Evolutionary conservation across 2,888 invertebrate genomes (phyloP).

Genomic region (Adelognathus sp.): DNA sequence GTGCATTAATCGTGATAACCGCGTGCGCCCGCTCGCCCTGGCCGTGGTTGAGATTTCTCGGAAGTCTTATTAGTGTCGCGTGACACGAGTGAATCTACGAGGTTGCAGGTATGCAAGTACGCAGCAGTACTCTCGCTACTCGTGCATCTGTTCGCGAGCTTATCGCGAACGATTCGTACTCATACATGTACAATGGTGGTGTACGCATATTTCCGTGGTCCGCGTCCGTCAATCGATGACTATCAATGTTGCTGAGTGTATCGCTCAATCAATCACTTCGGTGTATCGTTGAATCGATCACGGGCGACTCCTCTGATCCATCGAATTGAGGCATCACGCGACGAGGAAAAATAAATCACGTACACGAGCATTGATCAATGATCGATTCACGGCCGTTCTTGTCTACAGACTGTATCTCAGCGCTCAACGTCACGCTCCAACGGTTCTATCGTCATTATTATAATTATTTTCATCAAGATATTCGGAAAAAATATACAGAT

Average conservation of each 20-base stretch:
- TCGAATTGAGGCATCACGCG: neutral
- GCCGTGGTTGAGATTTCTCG: conserved; percentile 49
- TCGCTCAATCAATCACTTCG: conserved; percentile 6
- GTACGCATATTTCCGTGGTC: neutral
- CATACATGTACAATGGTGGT: too few relatives aligned
- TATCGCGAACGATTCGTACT: neutral
- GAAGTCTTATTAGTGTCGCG: conserved; percentile 51
- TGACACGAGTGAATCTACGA: conserved; percentile 29
- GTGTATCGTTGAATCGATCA: conserved; percentile 1
- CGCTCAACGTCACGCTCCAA: too few relatives aligned
- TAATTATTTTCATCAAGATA: too few relatives aligned
- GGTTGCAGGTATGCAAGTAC: conserved; percentile 24
- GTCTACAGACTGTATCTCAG: too few relatives aligned
- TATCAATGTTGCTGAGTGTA: conserved; percentile 17
- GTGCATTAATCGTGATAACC: conserved; percentile 3
- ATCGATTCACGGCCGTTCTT: conserved; percentile 9
- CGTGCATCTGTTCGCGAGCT: neutral
- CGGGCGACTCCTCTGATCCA: conserved; percentile 3
- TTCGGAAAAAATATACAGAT: too few relatives aligned
- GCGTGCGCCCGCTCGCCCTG: neutral
- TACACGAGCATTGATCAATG: neutral
- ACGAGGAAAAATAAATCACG: neutral
- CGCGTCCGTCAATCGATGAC: conserved; percentile 18
- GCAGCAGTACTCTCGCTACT: neutral
- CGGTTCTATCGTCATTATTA: too few relatives aligned